Conservation (phyloP, 2,113 vertebrate species). For the Oreochromis tanganicae region DNA sequence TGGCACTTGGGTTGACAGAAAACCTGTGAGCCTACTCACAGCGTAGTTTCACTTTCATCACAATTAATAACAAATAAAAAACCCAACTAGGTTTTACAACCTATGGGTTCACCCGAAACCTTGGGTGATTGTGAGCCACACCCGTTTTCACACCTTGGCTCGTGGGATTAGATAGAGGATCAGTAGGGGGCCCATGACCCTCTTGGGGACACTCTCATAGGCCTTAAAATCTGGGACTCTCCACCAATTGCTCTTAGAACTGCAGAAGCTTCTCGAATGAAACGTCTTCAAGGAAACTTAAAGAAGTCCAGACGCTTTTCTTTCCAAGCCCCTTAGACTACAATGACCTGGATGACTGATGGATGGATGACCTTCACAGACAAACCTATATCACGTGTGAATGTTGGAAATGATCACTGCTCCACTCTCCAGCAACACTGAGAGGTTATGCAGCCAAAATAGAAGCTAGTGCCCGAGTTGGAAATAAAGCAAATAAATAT, state of each 20-base stretch:
- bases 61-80: background rate
- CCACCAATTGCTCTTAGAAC: too few species aligned
- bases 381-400: background rate
- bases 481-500: background rate
- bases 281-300: fast-evolving
- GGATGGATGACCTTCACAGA: background rate
- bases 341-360: background rate
- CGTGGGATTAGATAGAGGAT: too few species aligned
- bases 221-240: too few species aligned
- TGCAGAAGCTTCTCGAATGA: too few species aligned
- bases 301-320: background rate
- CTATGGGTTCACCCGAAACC: too few species aligned
- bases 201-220: too few species aligned
- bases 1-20: fast-evolving
- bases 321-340: background rate
- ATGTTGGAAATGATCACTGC: background rate
- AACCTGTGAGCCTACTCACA: background rate
- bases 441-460: background rate
- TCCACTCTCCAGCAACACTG: background rate
- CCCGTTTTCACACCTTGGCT: too few species aligned
- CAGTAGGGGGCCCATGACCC: too few species aligned
- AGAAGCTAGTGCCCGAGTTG: background rate
- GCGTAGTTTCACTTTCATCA: background rate
- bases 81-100: background rate
- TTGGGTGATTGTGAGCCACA: too few species aligned